phyloP scores from a whole-genome alignment of 1,140 invertebrate species.

The Zaprionus ornatus region DNA sequence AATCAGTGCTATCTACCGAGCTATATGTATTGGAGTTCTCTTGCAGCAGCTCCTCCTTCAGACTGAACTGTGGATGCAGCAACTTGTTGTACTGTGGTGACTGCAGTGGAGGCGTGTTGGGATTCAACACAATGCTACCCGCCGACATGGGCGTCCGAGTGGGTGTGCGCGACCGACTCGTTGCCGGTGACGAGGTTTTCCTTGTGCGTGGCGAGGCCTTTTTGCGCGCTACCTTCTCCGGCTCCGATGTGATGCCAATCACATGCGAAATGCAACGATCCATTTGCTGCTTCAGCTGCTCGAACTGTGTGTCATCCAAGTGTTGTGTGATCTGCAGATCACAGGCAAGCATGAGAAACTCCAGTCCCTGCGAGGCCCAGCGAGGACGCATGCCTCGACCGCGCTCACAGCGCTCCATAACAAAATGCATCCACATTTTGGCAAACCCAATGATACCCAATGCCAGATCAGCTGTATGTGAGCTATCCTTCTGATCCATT shows the following conservation, averaged over 20 bases:
- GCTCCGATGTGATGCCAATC: constrained; percentile 87
- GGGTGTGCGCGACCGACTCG: constrained; percentile 75
- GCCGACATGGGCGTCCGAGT: constrained; percentile 78
- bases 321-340: constrained; percentile 91
- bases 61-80: constrained; percentile 78
- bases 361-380: constrained; percentile 93
- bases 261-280: constrained; percentile 92
- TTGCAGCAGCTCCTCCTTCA: constrained; percentile 74
- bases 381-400: constrained; percentile 92
- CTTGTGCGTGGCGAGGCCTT: constrained; percentile 84
- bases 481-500: constrained; percentile 72
- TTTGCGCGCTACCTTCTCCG: constrained; percentile 83
- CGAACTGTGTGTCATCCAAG: constrained; percentile 91
- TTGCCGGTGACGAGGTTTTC: constrained; percentile 80
- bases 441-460: constrained; percentile 90
- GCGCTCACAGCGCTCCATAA: constrained; percentile 91
- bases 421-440: constrained; percentile 94
- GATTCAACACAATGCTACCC: constrained; percentile 67
- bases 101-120: constrained; percentile 70
- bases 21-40: constrained; percentile 55
- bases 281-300: constrained; percentile 89
- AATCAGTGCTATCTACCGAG: constrained; percentile 58
- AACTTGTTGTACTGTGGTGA: constrained; percentile 81
- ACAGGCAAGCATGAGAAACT: constrained; percentile 92
- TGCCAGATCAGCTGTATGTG: constrained; percentile 72